phyloP scores from a whole-genome alignment of 1,140 invertebrate genomes.

The Bombus consobrinus region DNA sequence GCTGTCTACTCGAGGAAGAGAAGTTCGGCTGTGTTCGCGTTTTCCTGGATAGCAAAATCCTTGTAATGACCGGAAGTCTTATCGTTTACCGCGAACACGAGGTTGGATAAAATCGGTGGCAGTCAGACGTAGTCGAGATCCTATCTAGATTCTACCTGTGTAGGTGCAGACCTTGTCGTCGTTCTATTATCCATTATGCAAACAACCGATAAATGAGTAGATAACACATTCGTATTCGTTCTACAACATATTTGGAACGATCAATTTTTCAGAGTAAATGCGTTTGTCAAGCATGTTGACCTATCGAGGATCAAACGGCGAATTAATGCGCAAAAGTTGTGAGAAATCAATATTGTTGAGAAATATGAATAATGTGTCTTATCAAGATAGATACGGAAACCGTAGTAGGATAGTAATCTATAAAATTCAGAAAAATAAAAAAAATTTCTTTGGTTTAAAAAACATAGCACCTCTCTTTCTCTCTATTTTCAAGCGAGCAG shows the following conservation, averaged over 20 bases:
- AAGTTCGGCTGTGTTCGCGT: slow-evolving; percentile 23
- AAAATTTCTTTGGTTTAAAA: too few species aligned
- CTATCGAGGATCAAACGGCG: neutral
- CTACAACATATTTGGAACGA: neutral
- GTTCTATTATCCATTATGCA: slow-evolving; percentile 24
- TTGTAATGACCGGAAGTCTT: slow-evolving; percentile 53
- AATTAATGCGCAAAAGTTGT: neutral
- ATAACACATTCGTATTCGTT: slow-evolving; percentile 1
- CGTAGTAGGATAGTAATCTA: too few species aligned
- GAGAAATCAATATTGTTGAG: neutral
- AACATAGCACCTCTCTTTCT: too few species aligned
- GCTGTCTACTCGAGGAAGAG: neutral
- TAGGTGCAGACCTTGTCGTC: slow-evolving; percentile 25
- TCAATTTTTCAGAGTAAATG: neutral
- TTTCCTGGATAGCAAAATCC: slow-evolving; percentile 39
- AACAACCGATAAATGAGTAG: slow-evolving; percentile 41
- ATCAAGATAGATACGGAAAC: too few species aligned
- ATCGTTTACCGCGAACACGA: slow-evolving; percentile 24
- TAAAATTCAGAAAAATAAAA: too few species aligned
- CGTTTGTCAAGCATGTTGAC: neutral
- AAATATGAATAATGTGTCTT: neutral
- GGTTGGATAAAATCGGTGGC: slow-evolving; percentile 35
- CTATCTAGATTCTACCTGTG: slow-evolving; percentile 25
- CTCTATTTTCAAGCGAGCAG: too few species aligned
- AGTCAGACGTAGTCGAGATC: slow-evolving; percentile 27